phyloP scores from a whole-genome alignment of 2,113 vertebrate species.

The Cyprinus carpio region DNA sequence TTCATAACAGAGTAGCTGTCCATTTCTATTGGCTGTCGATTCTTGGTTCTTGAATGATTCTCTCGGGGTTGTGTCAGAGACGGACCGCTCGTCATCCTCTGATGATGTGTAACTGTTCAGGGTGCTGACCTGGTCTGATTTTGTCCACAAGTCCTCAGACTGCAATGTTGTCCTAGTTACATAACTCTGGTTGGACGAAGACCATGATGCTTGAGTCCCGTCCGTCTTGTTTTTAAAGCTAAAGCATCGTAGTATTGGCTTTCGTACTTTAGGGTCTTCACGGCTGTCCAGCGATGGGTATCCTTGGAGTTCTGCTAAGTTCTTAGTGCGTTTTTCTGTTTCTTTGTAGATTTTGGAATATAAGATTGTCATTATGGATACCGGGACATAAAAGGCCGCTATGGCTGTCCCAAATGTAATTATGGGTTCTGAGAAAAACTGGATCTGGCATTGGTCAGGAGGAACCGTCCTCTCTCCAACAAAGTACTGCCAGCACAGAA shows the following conservation, averaged over 20 bases:
- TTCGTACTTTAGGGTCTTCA: constrained; percentile 80
- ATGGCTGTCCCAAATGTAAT: constrained; percentile 97
- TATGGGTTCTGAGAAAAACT: constrained; percentile 95
- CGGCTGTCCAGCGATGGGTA: constrained; percentile 77
- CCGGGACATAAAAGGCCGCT: constrained; percentile 96
- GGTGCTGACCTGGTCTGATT: constrained; percentile 82
- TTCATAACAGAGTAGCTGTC: constrained; percentile 75
- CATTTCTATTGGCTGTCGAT: constrained; percentile 69
- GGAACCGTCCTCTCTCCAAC: constrained; percentile 88
- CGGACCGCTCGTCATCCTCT: constrained; percentile 85
- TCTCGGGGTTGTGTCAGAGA: constrained; percentile 78
- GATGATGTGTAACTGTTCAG: constrained; percentile 91
- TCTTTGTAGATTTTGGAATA: constrained; percentile 98
- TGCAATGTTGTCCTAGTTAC: constrained; percentile 79
- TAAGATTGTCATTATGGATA: constrained; percentile 96
- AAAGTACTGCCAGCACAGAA: constrained; percentile 97
- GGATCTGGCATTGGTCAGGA: constrained; percentile 89
- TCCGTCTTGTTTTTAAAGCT: constrained; percentile 82
- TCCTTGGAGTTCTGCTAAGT: constrained; percentile 93
- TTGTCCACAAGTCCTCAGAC: constrained; percentile 81
- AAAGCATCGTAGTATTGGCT: constrained; percentile 87
- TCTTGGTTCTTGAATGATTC: constrained; percentile 80
- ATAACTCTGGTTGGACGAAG: constrained; percentile 89
- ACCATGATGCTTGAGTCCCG: constrained; percentile 88
- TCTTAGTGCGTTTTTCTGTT: constrained; percentile 94